Conservation (phyloP, 2,888 invertebrate species). For the Reticulitermes lucifugus region DNA sequence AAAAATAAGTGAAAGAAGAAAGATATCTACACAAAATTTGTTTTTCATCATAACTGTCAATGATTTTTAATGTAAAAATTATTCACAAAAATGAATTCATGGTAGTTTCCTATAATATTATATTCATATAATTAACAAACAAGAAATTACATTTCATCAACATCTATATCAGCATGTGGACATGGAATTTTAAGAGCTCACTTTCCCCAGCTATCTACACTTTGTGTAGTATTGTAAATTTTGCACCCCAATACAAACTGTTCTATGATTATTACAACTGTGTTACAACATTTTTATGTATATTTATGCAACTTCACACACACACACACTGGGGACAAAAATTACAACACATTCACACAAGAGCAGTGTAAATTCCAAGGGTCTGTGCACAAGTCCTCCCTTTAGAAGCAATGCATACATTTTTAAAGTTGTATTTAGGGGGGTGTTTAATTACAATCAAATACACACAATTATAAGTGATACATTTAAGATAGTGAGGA, state of each 20-base stretch:
- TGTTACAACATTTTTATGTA: too few relatives aligned
- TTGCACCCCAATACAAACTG: not conserved
- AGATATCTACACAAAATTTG: not conserved
- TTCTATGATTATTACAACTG: too few relatives aligned
- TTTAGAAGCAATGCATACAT: slow-evolving; percentile 38
- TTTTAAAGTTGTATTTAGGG: slow-evolving; percentile 35
- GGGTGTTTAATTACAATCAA: slow-evolving; percentile 43
- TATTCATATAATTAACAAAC: too few relatives aligned
- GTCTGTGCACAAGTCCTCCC: slow-evolving; percentile 27
- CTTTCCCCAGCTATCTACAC: slow-evolving; percentile 29
- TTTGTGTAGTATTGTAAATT: not conserved
- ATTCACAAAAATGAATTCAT: too few relatives aligned
- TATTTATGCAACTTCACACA: too few relatives aligned
- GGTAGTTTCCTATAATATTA: too few relatives aligned
- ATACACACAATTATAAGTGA: slow-evolving; percentile 44
- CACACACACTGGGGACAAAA: not conserved
- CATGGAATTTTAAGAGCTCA: slow-evolving; percentile 29
- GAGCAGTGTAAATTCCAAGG: slow-evolving; percentile 14
- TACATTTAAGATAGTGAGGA: slow-evolving; percentile 36
- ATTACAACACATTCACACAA: slow-evolving; percentile 14
- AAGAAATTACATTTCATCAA: not conserved
- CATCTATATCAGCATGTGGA: not conserved
- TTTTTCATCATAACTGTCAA: too few relatives aligned
- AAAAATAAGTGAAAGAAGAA: not conserved
- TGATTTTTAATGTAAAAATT: too few relatives aligned